A percentile compares a stretch with the other conserved stretches of the same genome.
Conservation (phyloP, 2,113 vertebrate species). For the Poeciliopsis retropinna region DNA sequence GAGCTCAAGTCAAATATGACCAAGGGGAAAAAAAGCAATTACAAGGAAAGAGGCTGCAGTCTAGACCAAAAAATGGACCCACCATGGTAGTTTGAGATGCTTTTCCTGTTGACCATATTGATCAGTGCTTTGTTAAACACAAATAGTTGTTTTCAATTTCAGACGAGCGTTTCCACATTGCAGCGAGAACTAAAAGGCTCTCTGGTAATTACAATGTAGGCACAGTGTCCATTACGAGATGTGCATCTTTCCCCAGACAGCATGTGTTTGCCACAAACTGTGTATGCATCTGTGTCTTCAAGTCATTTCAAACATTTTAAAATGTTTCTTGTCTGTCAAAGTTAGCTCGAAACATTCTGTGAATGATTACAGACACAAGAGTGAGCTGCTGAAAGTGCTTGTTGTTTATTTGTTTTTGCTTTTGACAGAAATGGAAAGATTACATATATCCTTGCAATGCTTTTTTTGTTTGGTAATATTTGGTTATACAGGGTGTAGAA, state of each 20-base stretch:
- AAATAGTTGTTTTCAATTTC: conserved; percentile 35
- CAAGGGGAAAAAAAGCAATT: conserved; percentile 55
- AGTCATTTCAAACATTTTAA: conserved; percentile 26
- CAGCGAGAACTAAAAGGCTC: conserved; percentile 38
- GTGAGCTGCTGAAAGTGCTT: background rate
- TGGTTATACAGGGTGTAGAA: background rate
- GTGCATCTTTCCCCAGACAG: conserved; percentile 8
- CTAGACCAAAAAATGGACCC: conserved; percentile 31
- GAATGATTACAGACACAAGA: background rate
- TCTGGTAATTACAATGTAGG: conserved; percentile 47
- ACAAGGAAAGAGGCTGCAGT: conserved; percentile 34
- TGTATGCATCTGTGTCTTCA: conserved; percentile 5
- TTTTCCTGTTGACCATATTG: conserved; percentile 66
- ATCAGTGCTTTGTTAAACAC: conserved; percentile 52
- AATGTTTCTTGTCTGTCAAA: conserved; percentile 4
- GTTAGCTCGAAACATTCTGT: background rate
- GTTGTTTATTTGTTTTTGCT: conserved; percentile 17
- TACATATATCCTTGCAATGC: background rate
- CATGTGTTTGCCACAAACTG: conserved; percentile 10
- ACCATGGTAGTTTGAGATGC: conserved; percentile 45
- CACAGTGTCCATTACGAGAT: conserved; percentile 2
- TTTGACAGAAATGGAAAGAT: background rate
- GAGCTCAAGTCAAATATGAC: conserved; percentile 14
- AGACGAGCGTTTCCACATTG: conserved; percentile 28
- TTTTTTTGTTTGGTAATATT: background rate